Evolutionary conservation across 1,140 invertebrate species (phyloP).

Genomic region (Cepaea nemoralis): DNA sequence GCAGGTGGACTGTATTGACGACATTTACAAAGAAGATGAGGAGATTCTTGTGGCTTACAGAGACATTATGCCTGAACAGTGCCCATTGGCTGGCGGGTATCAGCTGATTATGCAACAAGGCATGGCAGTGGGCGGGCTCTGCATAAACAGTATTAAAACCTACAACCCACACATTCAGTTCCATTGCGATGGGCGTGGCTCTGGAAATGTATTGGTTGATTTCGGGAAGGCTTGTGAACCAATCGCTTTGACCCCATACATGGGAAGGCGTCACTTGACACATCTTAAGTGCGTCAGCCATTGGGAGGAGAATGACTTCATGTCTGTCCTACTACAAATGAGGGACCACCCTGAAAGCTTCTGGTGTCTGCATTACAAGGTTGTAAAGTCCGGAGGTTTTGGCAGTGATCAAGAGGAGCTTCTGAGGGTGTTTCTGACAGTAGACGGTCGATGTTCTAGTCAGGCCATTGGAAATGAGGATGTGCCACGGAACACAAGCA

Average conservation of each 20-base stretch:
- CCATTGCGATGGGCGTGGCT: background rate
- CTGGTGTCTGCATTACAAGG: constrained; percentile 27
- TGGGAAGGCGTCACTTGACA: background rate
- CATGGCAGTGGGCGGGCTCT: background rate
- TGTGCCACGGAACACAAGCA: background rate
- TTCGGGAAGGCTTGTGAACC: background rate
- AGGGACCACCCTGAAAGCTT: background rate
- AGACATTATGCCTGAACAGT: background rate
- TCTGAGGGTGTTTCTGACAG: background rate
- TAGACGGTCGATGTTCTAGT: constrained; percentile 13
- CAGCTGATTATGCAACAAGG: constrained; percentile 2
- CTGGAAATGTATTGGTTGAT: constrained; percentile 8
- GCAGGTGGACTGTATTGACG: constrained; percentile 14
- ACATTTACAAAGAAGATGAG: constrained; percentile 15
- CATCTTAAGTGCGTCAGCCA: background rate
- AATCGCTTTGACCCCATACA: background rate
- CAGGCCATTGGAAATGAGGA: constrained; percentile 8
- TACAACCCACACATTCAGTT: constrained; percentile 23
- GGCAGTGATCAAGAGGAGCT: background rate
- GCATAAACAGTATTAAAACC: background rate
- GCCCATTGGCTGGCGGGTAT: constrained; percentile 17
- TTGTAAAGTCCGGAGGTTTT: background rate
- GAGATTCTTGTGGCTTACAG: background rate
- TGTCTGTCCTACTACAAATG: constrained; percentile 21
- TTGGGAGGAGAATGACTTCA: background rate